A percentile compares a stretch with the other conserved stretches of the same genome.
These are phyloP conservation scores for Palaemon carinicauda DNA, from an alignment of 1,140 invertebrate genomes.

Conservation along the genomic window DNA sequence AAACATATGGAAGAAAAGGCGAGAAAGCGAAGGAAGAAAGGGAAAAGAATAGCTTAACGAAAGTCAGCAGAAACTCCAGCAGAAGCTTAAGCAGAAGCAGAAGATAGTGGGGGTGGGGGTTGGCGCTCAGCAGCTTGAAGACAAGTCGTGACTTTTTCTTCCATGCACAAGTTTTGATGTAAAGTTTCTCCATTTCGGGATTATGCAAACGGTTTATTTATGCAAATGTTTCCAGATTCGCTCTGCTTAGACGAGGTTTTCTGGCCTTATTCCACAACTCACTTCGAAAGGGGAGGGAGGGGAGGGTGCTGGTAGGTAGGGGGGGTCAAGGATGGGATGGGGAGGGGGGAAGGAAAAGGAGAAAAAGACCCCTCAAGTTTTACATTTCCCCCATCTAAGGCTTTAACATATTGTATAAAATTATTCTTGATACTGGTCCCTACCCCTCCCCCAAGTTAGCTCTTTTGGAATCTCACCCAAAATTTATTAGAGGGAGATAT, in stretches of 20 bases:
- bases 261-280: conserved; percentile 34
- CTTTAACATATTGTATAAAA: no score
- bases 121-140: not conserved
- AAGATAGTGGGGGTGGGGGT: not conserved
- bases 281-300: not conserved
- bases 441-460: no score
- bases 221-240: conserved; percentile 42
- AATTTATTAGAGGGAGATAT: not conserved
- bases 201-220: conserved; percentile 53
- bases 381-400: no score
- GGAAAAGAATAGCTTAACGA: not conserved
- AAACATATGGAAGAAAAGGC: not conserved
- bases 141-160: not conserved
- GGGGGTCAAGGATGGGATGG: not conserved
- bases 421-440: no score
- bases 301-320: no score
- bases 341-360: not conserved
- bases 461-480: no score
- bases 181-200: conserved; percentile 36
- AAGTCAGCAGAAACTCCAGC: not conserved
- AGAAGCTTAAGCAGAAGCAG: not conserved
- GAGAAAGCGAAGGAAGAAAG: not conserved
- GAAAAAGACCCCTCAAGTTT: no score
- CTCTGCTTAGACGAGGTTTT: conserved; percentile 19
- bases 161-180: conserved; percentile 40